These are phyloP conservation scores for Amphiprion clarkii DNA, from an alignment of 2,797 vertebrate genomes.

Conservation along the genomic window DNA sequence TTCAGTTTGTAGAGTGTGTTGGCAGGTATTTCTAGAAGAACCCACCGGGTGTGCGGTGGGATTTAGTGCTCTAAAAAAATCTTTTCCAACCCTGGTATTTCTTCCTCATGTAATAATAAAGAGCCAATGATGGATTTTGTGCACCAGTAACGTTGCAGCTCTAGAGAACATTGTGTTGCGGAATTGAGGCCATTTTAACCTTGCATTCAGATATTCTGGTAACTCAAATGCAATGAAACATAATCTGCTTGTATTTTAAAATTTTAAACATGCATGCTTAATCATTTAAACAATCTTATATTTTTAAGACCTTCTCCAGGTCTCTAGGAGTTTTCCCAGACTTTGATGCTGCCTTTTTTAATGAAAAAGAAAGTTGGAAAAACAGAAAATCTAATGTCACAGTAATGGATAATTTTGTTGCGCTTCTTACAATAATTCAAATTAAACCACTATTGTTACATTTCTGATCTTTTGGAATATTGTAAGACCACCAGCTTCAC, in stretches of 20 bases:
- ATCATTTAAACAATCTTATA: not conserved
- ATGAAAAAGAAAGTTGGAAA: constrained; percentile 4
- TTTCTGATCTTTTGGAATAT: not conserved
- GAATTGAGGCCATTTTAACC: constrained; percentile 20
- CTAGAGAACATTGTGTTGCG: constrained; percentile 16
- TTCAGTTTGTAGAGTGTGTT: not conserved
- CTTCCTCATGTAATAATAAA: constrained; percentile 63
- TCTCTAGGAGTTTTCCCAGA: not conserved
- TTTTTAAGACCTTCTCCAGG: too few species aligned
- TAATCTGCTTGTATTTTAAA: not conserved
- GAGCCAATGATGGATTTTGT: constrained; percentile 39
- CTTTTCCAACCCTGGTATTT: constrained; percentile 28
- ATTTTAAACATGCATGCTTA: constrained; percentile 4
- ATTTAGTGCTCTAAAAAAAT: constrained; percentile 24
- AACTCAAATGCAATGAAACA: not conserved
- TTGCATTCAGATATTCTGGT: constrained; percentile 22
- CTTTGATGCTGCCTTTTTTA: not conserved
- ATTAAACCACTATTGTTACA: not conserved
- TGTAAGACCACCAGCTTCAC: not conserved
- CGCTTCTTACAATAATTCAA: not conserved
- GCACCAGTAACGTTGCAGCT: constrained; percentile 36
- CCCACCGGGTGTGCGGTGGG: constrained; percentile 8
- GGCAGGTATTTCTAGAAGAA: constrained; percentile 28
- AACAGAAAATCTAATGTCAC: not conserved
- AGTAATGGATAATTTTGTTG: not conserved